Percentiles rank a stretch among this genome's conserved stretches.
These are phyloP conservation scores for Amaurobius ferox DNA, from an alignment of 2,888 invertebrate species.

Conservation along the genomic window DNA sequence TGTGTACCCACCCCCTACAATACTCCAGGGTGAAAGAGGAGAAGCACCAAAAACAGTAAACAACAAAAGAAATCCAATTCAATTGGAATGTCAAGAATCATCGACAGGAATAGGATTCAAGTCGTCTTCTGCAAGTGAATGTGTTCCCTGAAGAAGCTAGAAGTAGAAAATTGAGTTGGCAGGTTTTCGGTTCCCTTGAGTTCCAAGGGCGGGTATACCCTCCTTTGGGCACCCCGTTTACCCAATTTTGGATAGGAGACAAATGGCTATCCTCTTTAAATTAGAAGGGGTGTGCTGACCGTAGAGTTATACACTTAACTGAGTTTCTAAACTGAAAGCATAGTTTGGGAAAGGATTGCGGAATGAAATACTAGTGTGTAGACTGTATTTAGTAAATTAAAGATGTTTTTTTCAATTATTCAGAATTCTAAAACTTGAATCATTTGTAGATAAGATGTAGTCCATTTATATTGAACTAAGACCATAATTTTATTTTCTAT, in stretches of 20 bases:
- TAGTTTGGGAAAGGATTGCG: no score
- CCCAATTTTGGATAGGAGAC: background rate
- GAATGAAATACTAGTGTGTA: no score
- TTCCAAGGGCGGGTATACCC: background rate
- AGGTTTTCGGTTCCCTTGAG: conserved; percentile 41
- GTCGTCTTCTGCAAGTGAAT: background rate
- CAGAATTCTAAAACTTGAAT: no score
- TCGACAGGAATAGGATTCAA: conserved; percentile 43
- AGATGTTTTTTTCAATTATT: no score
- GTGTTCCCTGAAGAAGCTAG: conserved; percentile 21
- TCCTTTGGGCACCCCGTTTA: background rate
- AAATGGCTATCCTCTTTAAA: background rate
- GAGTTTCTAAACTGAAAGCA: background rate
- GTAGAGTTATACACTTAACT: background rate
- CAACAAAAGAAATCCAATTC: conserved; percentile 33
- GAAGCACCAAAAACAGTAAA: background rate
- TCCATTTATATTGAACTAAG: no score
- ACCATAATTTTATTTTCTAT: no score
- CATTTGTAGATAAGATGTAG: no score
- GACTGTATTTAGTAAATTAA: no score
- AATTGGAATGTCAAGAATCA: conserved; percentile 55
- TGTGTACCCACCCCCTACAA: background rate
- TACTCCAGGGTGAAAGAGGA: background rate
- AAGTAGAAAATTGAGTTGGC: conserved; percentile 67
- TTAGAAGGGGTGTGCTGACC: background rate